phyloP scores from a whole-genome alignment of 2,797 vertebrate species.

The Cryptoblepharus egeriae region DNA sequence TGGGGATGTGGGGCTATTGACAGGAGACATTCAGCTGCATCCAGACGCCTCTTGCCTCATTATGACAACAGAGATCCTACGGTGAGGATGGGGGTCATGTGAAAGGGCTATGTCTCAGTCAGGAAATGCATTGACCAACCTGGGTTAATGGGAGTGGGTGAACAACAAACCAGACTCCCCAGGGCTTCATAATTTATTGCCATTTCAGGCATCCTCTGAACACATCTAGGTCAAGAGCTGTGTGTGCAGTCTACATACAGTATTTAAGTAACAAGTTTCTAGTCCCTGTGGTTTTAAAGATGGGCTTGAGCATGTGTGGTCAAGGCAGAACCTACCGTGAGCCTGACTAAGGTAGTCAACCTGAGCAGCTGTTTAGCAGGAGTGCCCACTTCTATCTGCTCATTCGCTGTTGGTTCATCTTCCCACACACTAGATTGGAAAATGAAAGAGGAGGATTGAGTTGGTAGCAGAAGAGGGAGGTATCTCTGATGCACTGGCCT shows the following conservation, averaged over 20 bases:
- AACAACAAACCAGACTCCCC: background rate
- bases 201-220: background rate
- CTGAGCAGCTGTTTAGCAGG: too few species aligned
- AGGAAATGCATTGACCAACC: background rate
- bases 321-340: too few species aligned
- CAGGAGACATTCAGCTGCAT: constrained; percentile 90
- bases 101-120: background rate
- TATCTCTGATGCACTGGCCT: too few species aligned
- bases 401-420: too few species aligned
- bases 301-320: background rate
- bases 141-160: too few species aligned
- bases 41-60: constrained; percentile 92
- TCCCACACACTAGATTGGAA: too few species aligned
- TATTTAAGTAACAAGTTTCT: background rate
- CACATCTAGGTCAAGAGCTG: too few species aligned
- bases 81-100: constrained; percentile 74
- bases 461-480: too few species aligned
- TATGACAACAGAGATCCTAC: constrained; percentile 95
- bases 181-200: background rate
- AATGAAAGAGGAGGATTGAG: too few species aligned
- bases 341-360: too few species aligned
- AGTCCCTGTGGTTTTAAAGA: background rate
- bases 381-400: too few species aligned
- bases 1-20: constrained; percentile 90
- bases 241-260: background rate